Evolutionary conservation across 2,888 invertebrate species (phyloP).

Genomic region (Melanostoma scalare): DNA sequence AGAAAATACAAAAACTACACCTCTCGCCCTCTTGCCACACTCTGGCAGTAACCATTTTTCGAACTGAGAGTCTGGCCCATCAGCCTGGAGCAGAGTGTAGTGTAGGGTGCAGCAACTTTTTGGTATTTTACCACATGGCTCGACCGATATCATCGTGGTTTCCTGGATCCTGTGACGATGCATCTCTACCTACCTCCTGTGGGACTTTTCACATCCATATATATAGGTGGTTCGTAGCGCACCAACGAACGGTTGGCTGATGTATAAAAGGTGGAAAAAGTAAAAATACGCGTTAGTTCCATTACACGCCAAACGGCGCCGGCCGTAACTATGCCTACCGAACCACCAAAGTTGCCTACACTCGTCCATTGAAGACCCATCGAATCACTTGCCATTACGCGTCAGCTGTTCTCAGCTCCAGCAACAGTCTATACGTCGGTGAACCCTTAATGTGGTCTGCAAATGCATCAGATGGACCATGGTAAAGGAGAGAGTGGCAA

Average conservation of each 20-base stretch:
- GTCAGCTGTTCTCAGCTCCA: slow-evolving; percentile 67
- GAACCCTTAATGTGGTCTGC: slow-evolving; percentile 65
- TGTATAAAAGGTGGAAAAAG: slow-evolving; percentile 37
- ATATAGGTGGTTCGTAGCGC: slow-evolving; percentile 10
- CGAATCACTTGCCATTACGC: slow-evolving; percentile 71
- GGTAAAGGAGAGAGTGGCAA: neutral
- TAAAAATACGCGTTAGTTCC: slow-evolving; percentile 64
- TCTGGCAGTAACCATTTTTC: slow-evolving; percentile 59
- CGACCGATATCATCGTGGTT: slow-evolving; percentile 72
- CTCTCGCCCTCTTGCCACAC: slow-evolving; percentile 7
- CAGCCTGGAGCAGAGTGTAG: neutral
- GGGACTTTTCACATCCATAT: slow-evolving; percentile 11
- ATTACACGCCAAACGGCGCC: slow-evolving; percentile 57
- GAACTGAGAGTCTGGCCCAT: neutral
- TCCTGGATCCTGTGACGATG: slow-evolving; percentile 67
- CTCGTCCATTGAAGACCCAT: slow-evolving; percentile 50
- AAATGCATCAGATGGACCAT: slow-evolving; percentile 32
- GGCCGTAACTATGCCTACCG: slow-evolving; percentile 65
- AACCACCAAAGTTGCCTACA: slow-evolving; percentile 55
- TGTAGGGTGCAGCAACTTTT: slow-evolving; percentile 63
- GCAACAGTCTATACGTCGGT: slow-evolving; percentile 63
- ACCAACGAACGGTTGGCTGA: neutral
- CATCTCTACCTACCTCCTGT: slow-evolving; percentile 29
- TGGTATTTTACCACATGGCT: slow-evolving; percentile 71
- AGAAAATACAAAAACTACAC: neutral